Conservation (phyloP, 2,888 invertebrate genomes). For the Autographa gamma region DNA sequence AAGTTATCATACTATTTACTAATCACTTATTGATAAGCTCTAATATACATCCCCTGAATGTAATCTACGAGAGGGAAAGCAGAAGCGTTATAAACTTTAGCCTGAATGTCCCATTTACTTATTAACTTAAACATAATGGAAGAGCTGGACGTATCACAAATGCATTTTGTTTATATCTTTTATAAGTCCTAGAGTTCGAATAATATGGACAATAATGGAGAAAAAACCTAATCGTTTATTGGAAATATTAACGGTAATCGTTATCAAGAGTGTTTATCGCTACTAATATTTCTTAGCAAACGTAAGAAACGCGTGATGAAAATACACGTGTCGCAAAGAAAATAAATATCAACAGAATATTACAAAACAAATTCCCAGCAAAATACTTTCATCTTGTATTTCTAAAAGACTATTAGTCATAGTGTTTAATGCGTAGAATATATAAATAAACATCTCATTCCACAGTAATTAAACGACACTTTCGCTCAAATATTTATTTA, state of each 20-base stretch:
- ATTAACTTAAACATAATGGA: too few species aligned
- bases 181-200: too few species aligned
- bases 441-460: neutral
- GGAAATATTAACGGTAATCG: too few species aligned
- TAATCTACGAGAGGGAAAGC: too few species aligned
- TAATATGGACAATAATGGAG: too few species aligned
- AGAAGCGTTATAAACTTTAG: too few species aligned
- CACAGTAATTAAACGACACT: neutral
- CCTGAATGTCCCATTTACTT: too few species aligned
- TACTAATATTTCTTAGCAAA: too few species aligned
- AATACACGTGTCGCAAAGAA: neutral
- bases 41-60: neutral
- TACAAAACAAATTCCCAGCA: neutral
- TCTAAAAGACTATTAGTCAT: neutral
- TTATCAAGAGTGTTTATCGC: too few species aligned
- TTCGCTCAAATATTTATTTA: neutral
- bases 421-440: neutral
- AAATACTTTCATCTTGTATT: neutral
- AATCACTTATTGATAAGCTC: slow-evolving; percentile 5
- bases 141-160: too few species aligned
- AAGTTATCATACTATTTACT: slow-evolving; percentile 21
- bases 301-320: neutral
- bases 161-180: too few species aligned
- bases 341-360: neutral
- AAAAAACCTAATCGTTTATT: too few species aligned